phyloP scores from a whole-genome alignment of 2,113 vertebrate genomes.

The Dermatemys mawii region DNA sequence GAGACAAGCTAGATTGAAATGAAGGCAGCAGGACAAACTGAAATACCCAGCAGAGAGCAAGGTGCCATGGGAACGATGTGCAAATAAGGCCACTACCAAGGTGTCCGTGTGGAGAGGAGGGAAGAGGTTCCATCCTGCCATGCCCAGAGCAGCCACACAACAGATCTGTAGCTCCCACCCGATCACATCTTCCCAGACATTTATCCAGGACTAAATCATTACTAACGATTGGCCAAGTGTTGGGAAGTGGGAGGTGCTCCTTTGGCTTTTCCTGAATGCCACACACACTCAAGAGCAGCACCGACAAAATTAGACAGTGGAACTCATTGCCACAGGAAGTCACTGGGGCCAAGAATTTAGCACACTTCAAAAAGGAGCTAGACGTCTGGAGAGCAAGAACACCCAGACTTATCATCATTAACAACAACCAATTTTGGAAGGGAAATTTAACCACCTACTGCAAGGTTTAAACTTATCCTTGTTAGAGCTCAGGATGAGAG shows the following conservation, averaged over 20 bases:
- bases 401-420: not conserved
- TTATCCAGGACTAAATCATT: conserved; percentile 38
- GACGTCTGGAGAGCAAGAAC: not conserved
- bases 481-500: not conserved
- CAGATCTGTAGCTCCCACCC: not conserved
- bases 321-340: not conserved
- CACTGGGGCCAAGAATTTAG: not conserved
- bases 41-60: not conserved
- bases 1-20: not conserved
- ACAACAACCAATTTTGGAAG: too few species aligned
- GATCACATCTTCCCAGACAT: conserved; percentile 28
- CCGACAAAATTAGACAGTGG: not conserved
- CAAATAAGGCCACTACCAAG: not conserved
- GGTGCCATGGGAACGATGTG: not conserved
- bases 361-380: not conserved
- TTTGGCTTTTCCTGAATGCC: not conserved
- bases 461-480: not conserved
- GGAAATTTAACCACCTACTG: not conserved
- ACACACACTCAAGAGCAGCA: not conserved
- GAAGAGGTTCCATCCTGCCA: not conserved
- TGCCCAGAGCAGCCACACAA: not conserved
- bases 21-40: not conserved
- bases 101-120: not conserved
- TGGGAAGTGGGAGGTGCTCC: not conserved
- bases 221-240: accelerated